Percentiles rank a stretch among this genome's conserved stretches.
These are phyloP conservation scores for Phasianus colchicus DNA, from an alignment of 2,113 vertebrate species.

Conservation along the genomic window DNA sequence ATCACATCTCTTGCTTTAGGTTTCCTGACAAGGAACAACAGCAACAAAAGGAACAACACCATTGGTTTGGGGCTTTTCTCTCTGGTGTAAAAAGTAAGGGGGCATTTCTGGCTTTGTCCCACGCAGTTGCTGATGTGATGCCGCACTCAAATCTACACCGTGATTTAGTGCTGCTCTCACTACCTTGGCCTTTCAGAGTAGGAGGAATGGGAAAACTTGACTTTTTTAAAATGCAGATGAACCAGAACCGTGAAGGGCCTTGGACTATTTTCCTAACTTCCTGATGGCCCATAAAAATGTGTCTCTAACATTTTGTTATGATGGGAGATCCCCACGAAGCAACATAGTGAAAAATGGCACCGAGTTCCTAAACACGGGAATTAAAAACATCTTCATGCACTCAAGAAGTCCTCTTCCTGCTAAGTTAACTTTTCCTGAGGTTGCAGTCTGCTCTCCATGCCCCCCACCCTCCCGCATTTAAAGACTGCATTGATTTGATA, in stretches of 20 bases:
- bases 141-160: background rate
- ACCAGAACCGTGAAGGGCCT: conserved; percentile 4
- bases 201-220: conserved; percentile 18
- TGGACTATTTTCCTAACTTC: background rate
- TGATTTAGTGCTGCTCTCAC: conserved; percentile 46
- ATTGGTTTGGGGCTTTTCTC: background rate
- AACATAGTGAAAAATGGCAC: background rate
- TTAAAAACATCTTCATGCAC: background rate
- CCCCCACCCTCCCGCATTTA: background rate
- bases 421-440: background rate
- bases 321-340: conserved; percentile 25
- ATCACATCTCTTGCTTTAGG: background rate
- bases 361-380: background rate
- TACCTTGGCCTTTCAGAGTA: conserved; percentile 18
- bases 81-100: background rate
- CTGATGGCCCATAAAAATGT: background rate
- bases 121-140: background rate
- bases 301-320: background rate
- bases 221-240: conserved; percentile 55
- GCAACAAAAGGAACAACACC: too few relatives aligned
- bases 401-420: background rate
- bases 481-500: conserved; percentile 7
- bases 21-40: background rate
- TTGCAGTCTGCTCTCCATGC: background rate
- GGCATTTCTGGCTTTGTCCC: background rate